phyloP scores from a whole-genome alignment of 2,113 vertebrate species.

The Strix aluco region DNA sequence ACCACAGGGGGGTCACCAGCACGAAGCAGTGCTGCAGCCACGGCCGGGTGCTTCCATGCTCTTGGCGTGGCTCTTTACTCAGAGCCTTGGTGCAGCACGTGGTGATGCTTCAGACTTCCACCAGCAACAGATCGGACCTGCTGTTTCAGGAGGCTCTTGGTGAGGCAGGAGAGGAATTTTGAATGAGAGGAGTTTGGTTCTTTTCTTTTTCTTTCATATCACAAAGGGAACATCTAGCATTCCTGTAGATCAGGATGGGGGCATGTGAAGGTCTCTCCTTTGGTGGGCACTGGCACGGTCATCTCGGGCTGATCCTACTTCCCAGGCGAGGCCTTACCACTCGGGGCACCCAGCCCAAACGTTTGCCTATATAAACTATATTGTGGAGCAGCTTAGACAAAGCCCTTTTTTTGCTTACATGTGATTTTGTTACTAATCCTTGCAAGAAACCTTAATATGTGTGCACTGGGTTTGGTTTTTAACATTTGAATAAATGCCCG shows the following conservation, averaged over 20 bases:
- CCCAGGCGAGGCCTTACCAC: neutral
- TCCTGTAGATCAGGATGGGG: rapidly evolving
- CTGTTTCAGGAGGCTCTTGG: rapidly evolving
- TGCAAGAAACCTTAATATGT: neutral
- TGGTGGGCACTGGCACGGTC: neutral
- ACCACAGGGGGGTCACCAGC: rapidly evolving
- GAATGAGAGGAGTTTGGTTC: too few relatives aligned
- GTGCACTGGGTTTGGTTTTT: neutral
- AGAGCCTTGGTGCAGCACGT: rapidly evolving
- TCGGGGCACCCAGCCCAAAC: neutral
- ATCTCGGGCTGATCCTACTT: neutral
- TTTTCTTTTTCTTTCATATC: too few relatives aligned
- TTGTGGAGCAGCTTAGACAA: neutral
- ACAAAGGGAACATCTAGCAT: rapidly evolving
- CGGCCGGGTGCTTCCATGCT: rapidly evolving
- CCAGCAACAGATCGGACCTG: neutral
- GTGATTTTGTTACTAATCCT: constrained; percentile 20
- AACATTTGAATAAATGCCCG: constrained; percentile 49
- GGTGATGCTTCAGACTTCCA: neutral
- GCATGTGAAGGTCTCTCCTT: neutral
- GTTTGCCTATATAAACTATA: neutral
- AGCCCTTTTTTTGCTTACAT: neutral
- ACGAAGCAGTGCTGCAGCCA: rapidly evolving
- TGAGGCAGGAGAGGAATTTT: neutral
- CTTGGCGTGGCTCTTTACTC: rapidly evolving